These are phyloP conservation scores for Caenorhabditis uteleia DNA, from an alignment of 2,888 invertebrate genomes.

Conservation along the genomic window DNA sequence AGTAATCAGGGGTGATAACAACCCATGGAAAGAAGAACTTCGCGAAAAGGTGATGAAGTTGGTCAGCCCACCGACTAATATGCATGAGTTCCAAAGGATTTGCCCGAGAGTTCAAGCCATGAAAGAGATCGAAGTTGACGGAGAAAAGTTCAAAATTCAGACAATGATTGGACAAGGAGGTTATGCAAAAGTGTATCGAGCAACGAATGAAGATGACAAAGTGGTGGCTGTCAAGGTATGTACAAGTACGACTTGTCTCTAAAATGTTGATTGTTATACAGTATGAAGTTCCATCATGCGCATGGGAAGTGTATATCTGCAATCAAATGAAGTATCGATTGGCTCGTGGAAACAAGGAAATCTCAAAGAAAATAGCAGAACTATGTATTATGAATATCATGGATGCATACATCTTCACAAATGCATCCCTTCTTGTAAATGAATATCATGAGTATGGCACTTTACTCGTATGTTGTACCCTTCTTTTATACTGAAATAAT, in stretches of 20 bases:
- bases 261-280: too few species aligned
- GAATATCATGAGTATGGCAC: conserved; percentile 83
- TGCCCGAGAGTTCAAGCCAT: conserved; percentile 42
- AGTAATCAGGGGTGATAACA: conserved; percentile 71
- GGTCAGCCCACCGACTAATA: conserved; percentile 24
- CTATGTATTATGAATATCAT: conserved; percentile 69
- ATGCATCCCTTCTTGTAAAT: conserved; percentile 83
- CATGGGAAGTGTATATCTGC: conserved; percentile 93
- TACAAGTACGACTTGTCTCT: too few species aligned
- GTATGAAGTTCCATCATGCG: conserved; percentile 77
- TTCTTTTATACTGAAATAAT: too few species aligned
- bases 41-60: conserved; percentile 77
- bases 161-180: conserved; percentile 71
- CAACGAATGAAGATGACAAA: conserved; percentile 35
- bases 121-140: conserved; percentile 54
- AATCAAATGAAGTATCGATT: conserved; percentile 83
- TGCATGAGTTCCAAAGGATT: conserved; percentile 50
- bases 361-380: conserved; percentile 10
- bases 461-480: conserved; percentile 78
- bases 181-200: conserved; percentile 70
- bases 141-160: conserved; percentile 63
- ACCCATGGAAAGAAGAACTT: conserved; percentile 83
- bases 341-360: conserved; percentile 5
- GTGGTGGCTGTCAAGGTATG: conserved; percentile 54
- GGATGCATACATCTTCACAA: conserved; percentile 80